Evolutionary conservation across 2,113 vertebrate genomes (phyloP).

Genomic region (Thamnaconus septentrionalis): DNA sequence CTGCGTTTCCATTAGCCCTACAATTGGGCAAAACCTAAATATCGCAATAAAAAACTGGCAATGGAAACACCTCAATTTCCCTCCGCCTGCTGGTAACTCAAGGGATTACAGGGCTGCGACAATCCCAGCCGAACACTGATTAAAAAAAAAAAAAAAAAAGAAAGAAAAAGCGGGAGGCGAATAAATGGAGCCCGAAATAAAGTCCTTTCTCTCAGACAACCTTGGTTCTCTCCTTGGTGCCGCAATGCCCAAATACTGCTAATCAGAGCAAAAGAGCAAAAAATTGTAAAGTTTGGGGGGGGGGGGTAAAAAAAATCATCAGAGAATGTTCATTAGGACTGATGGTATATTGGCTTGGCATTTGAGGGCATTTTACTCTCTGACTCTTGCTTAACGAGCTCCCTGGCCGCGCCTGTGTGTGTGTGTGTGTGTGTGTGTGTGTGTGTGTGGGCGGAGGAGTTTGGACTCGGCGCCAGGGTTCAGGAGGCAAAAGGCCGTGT

Average conservation of each 20-base stretch:
- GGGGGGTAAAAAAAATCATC: conserved; percentile 32
- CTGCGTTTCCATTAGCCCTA: no score
- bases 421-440: no score
- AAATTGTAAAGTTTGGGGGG: conserved; percentile 35
- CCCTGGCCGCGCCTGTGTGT: conserved; percentile 9
- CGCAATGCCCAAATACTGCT: conserved; percentile 54
- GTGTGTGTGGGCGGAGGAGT: background rate
- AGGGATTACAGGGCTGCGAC: conserved; percentile 59
- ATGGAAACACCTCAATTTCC: conserved; percentile 11
- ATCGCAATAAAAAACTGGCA: background rate
- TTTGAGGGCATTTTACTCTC: conserved; percentile 50
- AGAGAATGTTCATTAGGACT: conserved; percentile 55
- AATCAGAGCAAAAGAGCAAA: conserved; percentile 57
- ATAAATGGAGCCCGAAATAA: conserved; percentile 50
- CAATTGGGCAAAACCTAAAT: no score
- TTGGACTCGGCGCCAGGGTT: conserved; percentile 42
- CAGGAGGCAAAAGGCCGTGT: conserved; percentile 48
- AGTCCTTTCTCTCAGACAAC: conserved; percentile 50
- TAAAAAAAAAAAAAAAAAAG: conserved; percentile 18
- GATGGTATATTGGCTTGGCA: conserved; percentile 38
- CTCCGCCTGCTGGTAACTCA: conserved; percentile 41
- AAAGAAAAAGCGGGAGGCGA: conserved; percentile 27
- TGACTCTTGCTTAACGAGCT: conserved; percentile 61
- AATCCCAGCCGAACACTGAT: conserved; percentile 57
- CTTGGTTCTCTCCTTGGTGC: conserved; percentile 66